phyloP scores from a whole-genome alignment of 1,140 invertebrate genomes.

The Saccostrea cuccullata region DNA sequence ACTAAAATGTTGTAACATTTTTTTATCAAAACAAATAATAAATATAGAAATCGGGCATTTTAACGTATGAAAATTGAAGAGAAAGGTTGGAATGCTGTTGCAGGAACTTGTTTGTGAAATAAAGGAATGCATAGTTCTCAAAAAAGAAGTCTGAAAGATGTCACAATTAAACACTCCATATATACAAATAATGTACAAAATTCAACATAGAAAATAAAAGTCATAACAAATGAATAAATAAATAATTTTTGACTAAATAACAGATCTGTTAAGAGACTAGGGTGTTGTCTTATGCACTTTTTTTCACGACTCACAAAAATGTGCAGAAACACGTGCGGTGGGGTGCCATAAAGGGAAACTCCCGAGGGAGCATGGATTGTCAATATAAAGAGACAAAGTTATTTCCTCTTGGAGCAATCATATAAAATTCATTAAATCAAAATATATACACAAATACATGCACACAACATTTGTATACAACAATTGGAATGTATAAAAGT shows the following conservation, averaged over 20 bases:
- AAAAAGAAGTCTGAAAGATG: not conserved
- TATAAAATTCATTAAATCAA: conserved; percentile 1
- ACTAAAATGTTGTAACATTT: not conserved
- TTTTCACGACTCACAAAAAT: conserved; percentile 22
- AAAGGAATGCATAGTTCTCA: conserved; percentile 3
- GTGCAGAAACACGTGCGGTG: conserved; percentile 24
- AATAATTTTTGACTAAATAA: conserved; percentile 32
- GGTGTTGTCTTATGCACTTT: conserved; percentile 4
- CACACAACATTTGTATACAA: not conserved
- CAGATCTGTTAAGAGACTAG: conserved; percentile 28
- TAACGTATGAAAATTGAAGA: not conserved
- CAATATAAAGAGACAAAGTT: conserved; percentile 8
- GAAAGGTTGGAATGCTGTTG: not conserved
- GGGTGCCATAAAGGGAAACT: not conserved
- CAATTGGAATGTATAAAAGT: conserved; percentile 13
- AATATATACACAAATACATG: conserved; percentile 13
- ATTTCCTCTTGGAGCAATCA: not conserved
- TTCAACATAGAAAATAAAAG: not conserved
- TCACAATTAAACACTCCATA: not conserved
- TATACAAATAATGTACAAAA: conserved; percentile 30
- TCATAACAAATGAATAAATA: conserved; percentile 28
- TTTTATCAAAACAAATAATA: not conserved
- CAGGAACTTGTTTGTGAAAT: not conserved
- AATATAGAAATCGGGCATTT: conserved; percentile 5
- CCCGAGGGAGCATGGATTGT: not conserved